Percentiles rank a stretch among this genome's conserved stretches.
Evolutionary conservation across 2,113 vertebrate genomes (phyloP).

Genomic region (Ornithorhynchus anatinus): DNA sequence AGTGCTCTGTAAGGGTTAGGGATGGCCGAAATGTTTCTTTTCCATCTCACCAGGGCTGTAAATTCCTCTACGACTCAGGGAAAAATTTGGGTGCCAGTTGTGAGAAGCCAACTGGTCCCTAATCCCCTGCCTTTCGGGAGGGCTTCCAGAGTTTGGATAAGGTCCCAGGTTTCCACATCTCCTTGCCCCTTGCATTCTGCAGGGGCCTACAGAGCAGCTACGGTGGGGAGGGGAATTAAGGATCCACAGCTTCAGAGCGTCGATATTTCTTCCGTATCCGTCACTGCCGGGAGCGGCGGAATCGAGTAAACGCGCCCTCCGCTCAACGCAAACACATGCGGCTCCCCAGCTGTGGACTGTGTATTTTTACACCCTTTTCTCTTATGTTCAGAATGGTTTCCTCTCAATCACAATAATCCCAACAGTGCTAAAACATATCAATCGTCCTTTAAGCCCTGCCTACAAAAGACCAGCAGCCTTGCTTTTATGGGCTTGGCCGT

Average conservation of each 20-base stretch:
- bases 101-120: no score
- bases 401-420: constrained; percentile 89
- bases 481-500: constrained; percentile 82
- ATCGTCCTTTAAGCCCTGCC: constrained; percentile 83
- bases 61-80: no score
- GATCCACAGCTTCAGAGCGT: constrained; percentile 58
- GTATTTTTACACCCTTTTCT: constrained; percentile 74
- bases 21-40: no score
- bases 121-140: no score
- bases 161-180: constrained; percentile 15
- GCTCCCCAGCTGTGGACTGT: constrained; percentile 81
- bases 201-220: not conserved
- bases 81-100: no score
- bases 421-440: constrained; percentile 85
- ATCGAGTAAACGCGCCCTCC: constrained; percentile 81
- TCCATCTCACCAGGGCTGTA: no score
- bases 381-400: constrained; percentile 78
- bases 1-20: no score
- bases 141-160: no score
- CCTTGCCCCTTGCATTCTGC: not conserved
- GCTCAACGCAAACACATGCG: constrained; percentile 78
- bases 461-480: constrained; percentile 81
- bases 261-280: constrained; percentile 75
- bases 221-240: constrained; percentile 31
- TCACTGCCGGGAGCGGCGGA: constrained; percentile 77